A percentile compares a stretch with the other conserved stretches of the same genome.
Conservation (phyloP, 2,113 vertebrate genomes). For the Coryphaenoides rupestris region DNA sequence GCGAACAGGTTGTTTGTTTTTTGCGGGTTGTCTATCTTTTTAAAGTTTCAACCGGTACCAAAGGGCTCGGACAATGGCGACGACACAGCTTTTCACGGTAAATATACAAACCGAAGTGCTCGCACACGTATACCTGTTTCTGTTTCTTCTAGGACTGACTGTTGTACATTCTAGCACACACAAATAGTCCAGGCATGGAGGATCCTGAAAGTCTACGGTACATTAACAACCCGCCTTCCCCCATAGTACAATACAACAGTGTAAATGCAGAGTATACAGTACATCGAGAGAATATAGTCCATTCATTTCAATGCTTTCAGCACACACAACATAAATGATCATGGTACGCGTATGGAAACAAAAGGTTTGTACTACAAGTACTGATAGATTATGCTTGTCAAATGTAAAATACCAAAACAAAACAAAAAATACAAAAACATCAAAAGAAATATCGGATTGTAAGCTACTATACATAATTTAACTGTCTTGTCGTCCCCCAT, state of each 20-base stretch:
- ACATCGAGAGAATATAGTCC: conserved; percentile 57
- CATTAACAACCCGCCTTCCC: conserved; percentile 44
- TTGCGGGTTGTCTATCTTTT: conserved; percentile 5
- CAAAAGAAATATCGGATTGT: conserved; percentile 65
- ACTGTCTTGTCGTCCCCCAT: conserved; percentile 63
- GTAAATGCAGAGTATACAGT: conserved; percentile 62
- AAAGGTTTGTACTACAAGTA: conserved; percentile 62
- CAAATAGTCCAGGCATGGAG: conserved; percentile 46
- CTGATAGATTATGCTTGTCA: conserved; percentile 64
- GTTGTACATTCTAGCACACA: conserved; percentile 68
- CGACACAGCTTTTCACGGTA: conserved; percentile 51
- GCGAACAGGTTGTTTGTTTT: conserved; percentile 30
- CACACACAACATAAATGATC: conserved; percentile 39
- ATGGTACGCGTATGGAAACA: conserved; percentile 62
- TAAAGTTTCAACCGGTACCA: conserved; percentile 37
- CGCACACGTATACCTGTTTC: conserved; percentile 46
- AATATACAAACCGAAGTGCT: conserved; percentile 52
- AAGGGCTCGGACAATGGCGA: conserved; percentile 49
- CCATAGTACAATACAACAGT: conserved; percentile 61
- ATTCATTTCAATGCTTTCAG: conserved; percentile 57
- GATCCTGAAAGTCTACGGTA: conserved; percentile 54
- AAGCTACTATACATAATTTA: conserved; percentile 69
- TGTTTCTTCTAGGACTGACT: conserved; percentile 47
- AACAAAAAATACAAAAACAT: conserved; percentile 33
- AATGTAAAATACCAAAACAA: conserved; percentile 56